Percentiles rank a stretch among this genome's conserved stretches.
Evolutionary conservation across 2,797 vertebrate genomes (phyloP).

Genomic region (Chrysocyon brachyurus): DNA sequence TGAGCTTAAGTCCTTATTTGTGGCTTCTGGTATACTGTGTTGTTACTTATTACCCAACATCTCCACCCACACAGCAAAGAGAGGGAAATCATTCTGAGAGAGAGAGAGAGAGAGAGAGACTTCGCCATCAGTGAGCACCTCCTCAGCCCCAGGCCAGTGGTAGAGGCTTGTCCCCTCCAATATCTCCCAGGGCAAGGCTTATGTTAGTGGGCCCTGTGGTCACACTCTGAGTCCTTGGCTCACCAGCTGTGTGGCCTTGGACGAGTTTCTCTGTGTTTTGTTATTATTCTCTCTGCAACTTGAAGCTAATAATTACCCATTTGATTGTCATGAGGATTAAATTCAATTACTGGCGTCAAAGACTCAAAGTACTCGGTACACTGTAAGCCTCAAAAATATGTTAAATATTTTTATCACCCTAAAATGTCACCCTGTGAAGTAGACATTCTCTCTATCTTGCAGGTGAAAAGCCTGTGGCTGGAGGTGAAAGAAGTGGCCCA

Average conservation of each 20-base stretch:
- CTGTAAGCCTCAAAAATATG: not conserved
- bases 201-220: not conserved
- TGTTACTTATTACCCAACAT: not conserved
- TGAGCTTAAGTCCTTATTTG: not conserved
- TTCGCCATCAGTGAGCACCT: not conserved
- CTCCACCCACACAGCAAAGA: not conserved
- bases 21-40: not conserved
- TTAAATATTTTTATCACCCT: not conserved
- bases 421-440: not conserved
- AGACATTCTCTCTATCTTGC: not conserved
- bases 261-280: not conserved
- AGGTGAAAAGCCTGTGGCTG: not conserved
- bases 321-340: not conserved
- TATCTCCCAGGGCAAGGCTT: not conserved
- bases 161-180: not conserved
- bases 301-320: not conserved
- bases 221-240: not conserved
- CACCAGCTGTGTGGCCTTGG: not conserved
- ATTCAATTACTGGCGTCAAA: not conserved
- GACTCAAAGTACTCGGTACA: not conserved
- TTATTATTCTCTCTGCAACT: conserved; percentile 44
- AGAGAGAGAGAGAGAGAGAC: not conserved
- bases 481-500: not conserved
- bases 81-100: not conserved
- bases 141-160: not conserved